A percentile compares a stretch with the other conserved stretches of the same genome.
Conservation (phyloP, 2,797 vertebrate genomes). For the Phylloscopus collybita region DNA sequence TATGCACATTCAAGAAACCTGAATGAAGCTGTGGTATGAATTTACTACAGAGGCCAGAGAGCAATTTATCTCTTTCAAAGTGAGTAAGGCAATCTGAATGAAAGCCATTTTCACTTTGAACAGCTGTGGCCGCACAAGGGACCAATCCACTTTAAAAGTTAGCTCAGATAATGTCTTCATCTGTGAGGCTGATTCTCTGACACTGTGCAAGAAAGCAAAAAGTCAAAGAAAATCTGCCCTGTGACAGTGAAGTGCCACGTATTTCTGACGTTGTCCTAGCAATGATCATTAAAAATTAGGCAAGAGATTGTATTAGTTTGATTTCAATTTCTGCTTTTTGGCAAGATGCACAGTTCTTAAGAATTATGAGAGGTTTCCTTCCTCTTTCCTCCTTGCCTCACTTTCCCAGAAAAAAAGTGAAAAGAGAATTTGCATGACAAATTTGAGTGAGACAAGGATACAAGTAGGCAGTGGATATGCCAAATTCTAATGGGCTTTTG, state of each 20-base stretch:
- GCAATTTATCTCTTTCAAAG: neutral
- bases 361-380: neutral
- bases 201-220: neutral
- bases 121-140: neutral
- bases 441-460: neutral
- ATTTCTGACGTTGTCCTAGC: neutral
- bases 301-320: neutral
- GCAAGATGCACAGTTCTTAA: neutral
- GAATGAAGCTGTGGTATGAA: neutral
- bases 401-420: neutral
- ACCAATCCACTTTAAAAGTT: neutral
- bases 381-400: neutral
- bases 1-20: neutral
- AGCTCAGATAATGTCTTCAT: neutral
- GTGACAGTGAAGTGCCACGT: neutral
- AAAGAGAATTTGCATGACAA: neutral
- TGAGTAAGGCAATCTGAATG: neutral
- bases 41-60: neutral
- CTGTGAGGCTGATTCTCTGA: neutral
- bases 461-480: neutral
- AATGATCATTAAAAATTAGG: neutral
- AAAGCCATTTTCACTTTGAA: neutral
- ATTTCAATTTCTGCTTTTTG: neutral
- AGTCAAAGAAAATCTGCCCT: neutral
- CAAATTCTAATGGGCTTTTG: neutral